phyloP scores from a whole-genome alignment of 2,888 invertebrate species.

The Aleiodes alternator region DNA sequence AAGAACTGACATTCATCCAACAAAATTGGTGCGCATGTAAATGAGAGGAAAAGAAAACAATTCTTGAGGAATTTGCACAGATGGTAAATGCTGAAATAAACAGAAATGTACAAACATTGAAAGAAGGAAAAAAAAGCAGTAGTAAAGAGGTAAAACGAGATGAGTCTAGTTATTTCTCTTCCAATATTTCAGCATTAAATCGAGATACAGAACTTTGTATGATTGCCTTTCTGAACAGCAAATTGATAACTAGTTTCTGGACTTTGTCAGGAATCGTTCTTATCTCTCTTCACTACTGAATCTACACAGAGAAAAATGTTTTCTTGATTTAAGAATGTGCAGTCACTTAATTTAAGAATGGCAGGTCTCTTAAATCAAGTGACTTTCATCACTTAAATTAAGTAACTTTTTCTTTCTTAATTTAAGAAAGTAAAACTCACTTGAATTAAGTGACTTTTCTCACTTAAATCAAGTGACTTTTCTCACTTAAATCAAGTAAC shows the following conservation, averaged over 20 bases:
- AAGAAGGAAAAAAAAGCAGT: neutral
- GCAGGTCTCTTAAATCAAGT: no score
- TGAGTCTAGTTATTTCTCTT: neutral
- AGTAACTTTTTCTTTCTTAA: no score
- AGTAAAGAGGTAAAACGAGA: neutral
- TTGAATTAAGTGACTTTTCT: no score
- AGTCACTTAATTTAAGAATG: no score
- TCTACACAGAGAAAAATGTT: no score
- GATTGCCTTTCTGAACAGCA: no score
- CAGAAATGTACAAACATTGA: constrained; percentile 4
- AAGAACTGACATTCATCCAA: neutral
- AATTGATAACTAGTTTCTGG: no score
- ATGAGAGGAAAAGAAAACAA: neutral
- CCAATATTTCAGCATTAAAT: neutral
- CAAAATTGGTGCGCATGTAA: neutral
- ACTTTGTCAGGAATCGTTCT: neutral
- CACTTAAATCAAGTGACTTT: no score
- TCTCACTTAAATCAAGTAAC: no score
- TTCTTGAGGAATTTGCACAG: constrained; percentile 8
- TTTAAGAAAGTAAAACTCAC: no score
- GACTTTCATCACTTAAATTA: no score
- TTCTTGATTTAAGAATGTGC: no score
- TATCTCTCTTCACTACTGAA: constrained; percentile 8
- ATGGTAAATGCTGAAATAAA: constrained; percentile 21
- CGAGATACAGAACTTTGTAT: neutral